These are phyloP conservation scores for Tragelaphus buxtoni DNA, from an alignment of 2,113 vertebrate genomes.

Conservation along the genomic window DNA sequence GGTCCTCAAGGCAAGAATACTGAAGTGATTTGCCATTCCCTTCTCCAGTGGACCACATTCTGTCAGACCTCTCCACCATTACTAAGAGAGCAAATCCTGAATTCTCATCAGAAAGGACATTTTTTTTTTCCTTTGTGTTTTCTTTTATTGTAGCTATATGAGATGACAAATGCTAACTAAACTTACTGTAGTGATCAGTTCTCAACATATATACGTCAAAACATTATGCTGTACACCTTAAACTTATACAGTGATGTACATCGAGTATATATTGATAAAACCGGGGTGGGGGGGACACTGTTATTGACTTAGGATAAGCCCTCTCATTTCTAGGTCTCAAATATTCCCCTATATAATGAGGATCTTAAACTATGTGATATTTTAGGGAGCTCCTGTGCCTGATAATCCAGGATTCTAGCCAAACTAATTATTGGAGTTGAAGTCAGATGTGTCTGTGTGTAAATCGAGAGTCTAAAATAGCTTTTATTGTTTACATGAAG, in stretches of 20 bases:
- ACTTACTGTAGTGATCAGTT: not conserved
- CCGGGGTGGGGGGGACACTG: not conserved
- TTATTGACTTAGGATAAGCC: not conserved
- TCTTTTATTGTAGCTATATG: not conserved
- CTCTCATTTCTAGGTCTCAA: not conserved
- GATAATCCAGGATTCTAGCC: not conserved
- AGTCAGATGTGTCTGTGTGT: not conserved
- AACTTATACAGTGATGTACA: not conserved
- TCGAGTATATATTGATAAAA: not conserved
- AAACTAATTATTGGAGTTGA: not conserved
- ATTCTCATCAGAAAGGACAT: not conserved
- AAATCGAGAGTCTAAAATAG: not conserved
- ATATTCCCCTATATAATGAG: not conserved
- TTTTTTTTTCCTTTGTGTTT: not conserved
- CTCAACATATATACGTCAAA: not conserved
- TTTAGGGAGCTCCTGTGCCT: not conserved
- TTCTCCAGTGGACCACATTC: not conserved
- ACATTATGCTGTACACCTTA: not conserved
- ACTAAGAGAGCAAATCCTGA: not conserved
- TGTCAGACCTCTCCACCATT: not conserved
- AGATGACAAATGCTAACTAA: not conserved
- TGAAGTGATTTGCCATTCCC: not conserved
- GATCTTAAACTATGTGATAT: not conserved
- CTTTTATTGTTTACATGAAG: slow-evolving; percentile 32
- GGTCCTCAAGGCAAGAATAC: not conserved